phyloP scores from a whole-genome alignment of 2,888 invertebrate genomes.

The Doris montereyensis region DNA sequence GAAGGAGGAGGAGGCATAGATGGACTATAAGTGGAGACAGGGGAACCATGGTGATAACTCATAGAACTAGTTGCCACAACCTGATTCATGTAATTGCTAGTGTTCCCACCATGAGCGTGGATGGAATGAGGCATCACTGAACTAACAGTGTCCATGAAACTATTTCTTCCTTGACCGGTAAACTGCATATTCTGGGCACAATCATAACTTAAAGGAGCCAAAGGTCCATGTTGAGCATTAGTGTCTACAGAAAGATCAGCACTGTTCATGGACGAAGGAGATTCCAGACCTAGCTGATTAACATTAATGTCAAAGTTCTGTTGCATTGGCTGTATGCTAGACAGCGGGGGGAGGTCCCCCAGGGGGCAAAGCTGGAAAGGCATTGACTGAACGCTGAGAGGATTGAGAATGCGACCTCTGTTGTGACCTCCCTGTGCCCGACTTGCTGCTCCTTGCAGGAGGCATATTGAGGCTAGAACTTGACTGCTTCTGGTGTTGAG shows the following conservation, averaged over 20 bases:
- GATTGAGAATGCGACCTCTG: constrained; percentile 34
- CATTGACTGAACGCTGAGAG: constrained; percentile 44
- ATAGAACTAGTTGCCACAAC: constrained; percentile 46
- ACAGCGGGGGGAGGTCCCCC: constrained; percentile 33
- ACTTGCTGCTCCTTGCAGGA: constrained; percentile 26
- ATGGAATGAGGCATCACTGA: constrained; percentile 43
- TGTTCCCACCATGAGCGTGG: constrained; percentile 19
- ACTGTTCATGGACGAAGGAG: constrained; percentile 87
- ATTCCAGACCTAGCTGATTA: constrained; percentile 87
- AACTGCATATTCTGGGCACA: constrained; percentile 64
- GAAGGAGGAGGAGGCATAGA: constrained; percentile 44
- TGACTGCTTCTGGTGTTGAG: background rate
- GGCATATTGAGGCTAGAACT: constrained; percentile 1
- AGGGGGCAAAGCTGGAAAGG: constrained; percentile 48
- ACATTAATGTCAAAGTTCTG: constrained; percentile 83
- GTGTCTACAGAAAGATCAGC: constrained; percentile 80
- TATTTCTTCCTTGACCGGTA: constrained; percentile 37
- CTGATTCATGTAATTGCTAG: constrained; percentile 28
- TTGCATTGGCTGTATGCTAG: constrained; percentile 38
- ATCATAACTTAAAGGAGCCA: constrained; percentile 63
- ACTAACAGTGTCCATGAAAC: constrained; percentile 60
- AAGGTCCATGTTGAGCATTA: constrained; percentile 38
- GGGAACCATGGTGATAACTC: constrained; percentile 52
- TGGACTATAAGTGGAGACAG: constrained; percentile 46
- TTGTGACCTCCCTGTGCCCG: constrained; percentile 34